Conservation (phyloP, 2,888 invertebrate genomes). For the Cerceris rybyensis region DNA sequence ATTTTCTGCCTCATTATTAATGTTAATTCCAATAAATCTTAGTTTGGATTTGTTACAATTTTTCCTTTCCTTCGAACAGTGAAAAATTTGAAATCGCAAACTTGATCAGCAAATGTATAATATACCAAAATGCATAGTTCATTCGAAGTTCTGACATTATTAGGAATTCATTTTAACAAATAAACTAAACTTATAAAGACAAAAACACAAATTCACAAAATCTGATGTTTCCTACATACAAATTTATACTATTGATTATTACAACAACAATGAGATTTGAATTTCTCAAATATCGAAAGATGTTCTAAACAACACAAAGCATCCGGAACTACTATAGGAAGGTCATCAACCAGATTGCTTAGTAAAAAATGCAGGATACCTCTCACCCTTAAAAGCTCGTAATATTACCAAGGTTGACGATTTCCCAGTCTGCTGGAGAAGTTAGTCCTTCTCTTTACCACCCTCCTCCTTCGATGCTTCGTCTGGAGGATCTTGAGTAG, state of each 20-base stretch:
- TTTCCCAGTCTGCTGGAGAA: slow-evolving; percentile 57
- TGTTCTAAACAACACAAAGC: slow-evolving; percentile 18
- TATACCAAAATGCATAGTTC: no score
- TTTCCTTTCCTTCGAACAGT: no score
- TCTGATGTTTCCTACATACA: background rate
- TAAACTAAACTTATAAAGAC: no score
- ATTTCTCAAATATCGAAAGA: background rate
- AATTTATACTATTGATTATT: background rate
- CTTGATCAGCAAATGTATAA: no score
- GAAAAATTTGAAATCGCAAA: no score
- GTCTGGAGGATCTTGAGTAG: slow-evolving; percentile 61
- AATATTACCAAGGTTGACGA: slow-evolving; percentile 67
- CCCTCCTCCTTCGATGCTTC: slow-evolving; percentile 31
- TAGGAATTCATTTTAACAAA: no score
- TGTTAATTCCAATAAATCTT: no score
- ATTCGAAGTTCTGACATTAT: no score
- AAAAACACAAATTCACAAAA: no score
- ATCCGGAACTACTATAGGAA: slow-evolving; percentile 11
- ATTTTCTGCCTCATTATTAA: no score
- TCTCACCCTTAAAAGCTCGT: slow-evolving; percentile 43
- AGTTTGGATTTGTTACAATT: no score
- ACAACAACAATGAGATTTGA: background rate
- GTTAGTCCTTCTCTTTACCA: slow-evolving; percentile 47
- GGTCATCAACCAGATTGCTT: slow-evolving; percentile 62
- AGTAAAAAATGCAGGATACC: slow-evolving; percentile 49